A percentile compares a stretch with the other conserved stretches of the same genome.
These are phyloP conservation scores for Tetranychus truncatus DNA, from an alignment of 2,888 invertebrate genomes.

Conservation along the genomic window DNA sequence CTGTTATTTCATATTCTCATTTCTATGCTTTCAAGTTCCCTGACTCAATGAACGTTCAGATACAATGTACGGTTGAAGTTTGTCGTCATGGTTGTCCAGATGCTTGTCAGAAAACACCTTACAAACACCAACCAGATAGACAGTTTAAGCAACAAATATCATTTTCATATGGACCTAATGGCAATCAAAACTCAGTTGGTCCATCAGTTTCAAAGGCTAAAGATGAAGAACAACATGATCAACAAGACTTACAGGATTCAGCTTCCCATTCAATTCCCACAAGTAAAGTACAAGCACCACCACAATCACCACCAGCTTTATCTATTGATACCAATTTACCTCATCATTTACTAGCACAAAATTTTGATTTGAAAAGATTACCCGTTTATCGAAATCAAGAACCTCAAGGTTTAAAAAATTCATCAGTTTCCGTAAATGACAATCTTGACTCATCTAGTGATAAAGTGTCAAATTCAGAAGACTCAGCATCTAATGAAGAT, in stretches of 20 bases:
- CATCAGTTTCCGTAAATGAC: neutral
- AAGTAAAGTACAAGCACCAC: neutral
- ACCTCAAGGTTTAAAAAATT: neutral
- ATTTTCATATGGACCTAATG: neutral
- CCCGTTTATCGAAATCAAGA: neutral
- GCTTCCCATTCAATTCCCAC: neutral
- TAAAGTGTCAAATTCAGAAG: neutral
- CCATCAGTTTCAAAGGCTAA: neutral
- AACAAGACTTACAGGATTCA: neutral
- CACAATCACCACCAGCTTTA: neutral
- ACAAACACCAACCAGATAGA: neutral
- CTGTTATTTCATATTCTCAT: constrained; percentile 81
- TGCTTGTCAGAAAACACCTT: constrained; percentile 17
- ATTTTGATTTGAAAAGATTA: neutral
- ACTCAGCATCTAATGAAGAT: neutral
- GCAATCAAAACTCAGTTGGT: neutral
- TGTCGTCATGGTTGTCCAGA: constrained; percentile 67
- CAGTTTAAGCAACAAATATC: constrained; percentile 7
- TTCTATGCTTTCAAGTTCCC: constrained; percentile 91
- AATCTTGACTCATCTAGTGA: neutral
- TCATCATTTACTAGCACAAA: neutral
- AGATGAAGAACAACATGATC: neutral
- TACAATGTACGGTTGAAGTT: constrained; percentile 80
- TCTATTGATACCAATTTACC: neutral
- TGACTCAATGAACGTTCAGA: constrained; percentile 75